Evolutionary conservation across 1,140 invertebrate genomes (phyloP).

Genomic region (Euura saliciscinereae): DNA sequence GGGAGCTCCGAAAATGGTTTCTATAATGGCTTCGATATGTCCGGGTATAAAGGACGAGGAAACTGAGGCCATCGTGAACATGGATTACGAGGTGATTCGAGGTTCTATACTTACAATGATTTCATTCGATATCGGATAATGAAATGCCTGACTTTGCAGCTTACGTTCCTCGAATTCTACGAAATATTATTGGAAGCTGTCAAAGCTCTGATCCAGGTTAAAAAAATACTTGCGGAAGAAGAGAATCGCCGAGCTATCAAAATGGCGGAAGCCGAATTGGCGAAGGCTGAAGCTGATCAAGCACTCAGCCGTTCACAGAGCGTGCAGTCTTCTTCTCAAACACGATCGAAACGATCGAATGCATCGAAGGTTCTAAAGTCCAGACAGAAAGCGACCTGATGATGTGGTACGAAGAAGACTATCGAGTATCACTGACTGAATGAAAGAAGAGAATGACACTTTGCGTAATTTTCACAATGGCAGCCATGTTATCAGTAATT

Average conservation of each 20-base stretch:
- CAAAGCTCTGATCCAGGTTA: slow-evolving; percentile 20
- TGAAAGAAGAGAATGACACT: too few relatives aligned
- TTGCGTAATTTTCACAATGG: too few relatives aligned
- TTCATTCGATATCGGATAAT: background rate
- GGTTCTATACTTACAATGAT: background rate
- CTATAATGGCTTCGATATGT: slow-evolving; percentile 42
- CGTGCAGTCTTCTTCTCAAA: too few relatives aligned
- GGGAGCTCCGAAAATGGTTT: slow-evolving; percentile 34
- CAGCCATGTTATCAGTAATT: too few relatives aligned
- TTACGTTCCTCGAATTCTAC: slow-evolving; percentile 66
- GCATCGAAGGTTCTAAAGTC: background rate
- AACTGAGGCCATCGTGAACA: slow-evolving; percentile 45
- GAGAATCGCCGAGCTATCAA: too few relatives aligned
- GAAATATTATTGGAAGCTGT: slow-evolving; percentile 49
- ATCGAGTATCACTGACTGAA: too few relatives aligned
- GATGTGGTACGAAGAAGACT: too few relatives aligned
- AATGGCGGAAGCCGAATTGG: background rate
- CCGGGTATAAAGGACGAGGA: slow-evolving; percentile 37
- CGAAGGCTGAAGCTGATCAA: background rate
- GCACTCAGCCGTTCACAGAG: background rate
- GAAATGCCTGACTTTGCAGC: slow-evolving; percentile 26
- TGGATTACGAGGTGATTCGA: slow-evolving; percentile 45
- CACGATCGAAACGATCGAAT: too few relatives aligned
- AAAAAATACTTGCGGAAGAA: slow-evolving; percentile 1
- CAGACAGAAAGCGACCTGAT: background rate